Evolutionary conservation across 2,888 invertebrate species (phyloP), one percentile per base, ranked within the genome.

Genomic region (Chamaedrilus cognettii): DNA sequence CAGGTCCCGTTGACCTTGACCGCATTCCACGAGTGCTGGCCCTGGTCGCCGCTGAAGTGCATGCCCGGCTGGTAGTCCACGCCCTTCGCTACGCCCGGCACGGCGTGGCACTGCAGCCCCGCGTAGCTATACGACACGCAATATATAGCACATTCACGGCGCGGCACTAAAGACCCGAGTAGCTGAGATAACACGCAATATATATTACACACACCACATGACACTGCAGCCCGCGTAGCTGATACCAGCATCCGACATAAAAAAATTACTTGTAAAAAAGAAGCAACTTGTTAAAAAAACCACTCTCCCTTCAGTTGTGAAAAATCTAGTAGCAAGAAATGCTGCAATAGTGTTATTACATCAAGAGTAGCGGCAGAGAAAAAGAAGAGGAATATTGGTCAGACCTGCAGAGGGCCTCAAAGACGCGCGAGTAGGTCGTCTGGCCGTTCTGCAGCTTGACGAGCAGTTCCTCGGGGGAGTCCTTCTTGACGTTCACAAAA

Each of bases 11-110:
- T 79, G 67, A 83, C 82, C 67, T 82, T 79, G 23, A 83, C 82
- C 19, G 83, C 80, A 58, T 83, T 83, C 83, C 83, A 83, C 2
- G 83, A 82, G 73, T 83, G 83, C 72, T 82, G 81, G 69, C 82
- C 83, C 64, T 79, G 76, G 3, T 80, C 80, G 0, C 79, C 80
- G 19, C 75, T 72, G 70, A 83, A 82, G 64, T 77, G 78, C 77
- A 80, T 80, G 15, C 82, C 83, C 5, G 83, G 83, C 61, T 75
- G 74, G 73, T 83, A 83, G 73, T 83, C 83, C 3, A 83, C 83
- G 35, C 83, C 83, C 72, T 83, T 83, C 11, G 83, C 83, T 70
- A 78, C 83, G 15, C 83, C 83, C 69, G 79, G 80, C 73, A 83
- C 78, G 59, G 83, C 81, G 74, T 81, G 78, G 66, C 82, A 82